Conservation (phyloP, 2,797 vertebrate genomes). For the Ficedula albicollis region DNA sequence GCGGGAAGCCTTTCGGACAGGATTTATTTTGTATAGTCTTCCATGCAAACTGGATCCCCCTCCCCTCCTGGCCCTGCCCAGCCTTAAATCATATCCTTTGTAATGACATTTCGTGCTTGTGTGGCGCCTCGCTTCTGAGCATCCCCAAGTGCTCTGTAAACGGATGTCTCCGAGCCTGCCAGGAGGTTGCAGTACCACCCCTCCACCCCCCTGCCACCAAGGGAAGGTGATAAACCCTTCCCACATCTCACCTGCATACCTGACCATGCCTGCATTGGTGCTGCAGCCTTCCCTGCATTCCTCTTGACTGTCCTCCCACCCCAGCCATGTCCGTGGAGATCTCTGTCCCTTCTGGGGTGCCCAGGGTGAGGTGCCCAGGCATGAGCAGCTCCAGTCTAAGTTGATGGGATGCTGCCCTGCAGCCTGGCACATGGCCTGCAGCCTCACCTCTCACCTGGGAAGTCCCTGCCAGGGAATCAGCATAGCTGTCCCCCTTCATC, state of each 20-base stretch:
- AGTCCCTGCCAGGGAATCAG: neutral
- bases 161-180: neutral
- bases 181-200: neutral
- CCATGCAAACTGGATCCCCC: constrained; percentile 42
- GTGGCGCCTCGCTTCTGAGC: constrained; percentile 62
- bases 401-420: neutral
- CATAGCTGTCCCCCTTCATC: accelerated
- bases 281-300: neutral
- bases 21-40: constrained; percentile 72
- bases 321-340: neutral
- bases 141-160: constrained; percentile 59
- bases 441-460: neutral
- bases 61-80: constrained; percentile 16
- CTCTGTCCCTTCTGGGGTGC: neutral
- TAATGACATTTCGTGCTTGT: constrained; percentile 65
- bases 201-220: neutral
- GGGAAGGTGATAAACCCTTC: neutral
- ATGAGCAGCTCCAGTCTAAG: accelerated
- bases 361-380: neutral
- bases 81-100: constrained; percentile 68
- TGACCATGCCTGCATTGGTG: accelerated
- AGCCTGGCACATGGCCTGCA: accelerated
- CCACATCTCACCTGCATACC: neutral
- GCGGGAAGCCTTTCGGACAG: constrained; percentile 35
- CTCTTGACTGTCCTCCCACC: neutral